Evolutionary conservation across 2,797 vertebrate species (phyloP).

Genomic region (Nyctibius grandis): DNA sequence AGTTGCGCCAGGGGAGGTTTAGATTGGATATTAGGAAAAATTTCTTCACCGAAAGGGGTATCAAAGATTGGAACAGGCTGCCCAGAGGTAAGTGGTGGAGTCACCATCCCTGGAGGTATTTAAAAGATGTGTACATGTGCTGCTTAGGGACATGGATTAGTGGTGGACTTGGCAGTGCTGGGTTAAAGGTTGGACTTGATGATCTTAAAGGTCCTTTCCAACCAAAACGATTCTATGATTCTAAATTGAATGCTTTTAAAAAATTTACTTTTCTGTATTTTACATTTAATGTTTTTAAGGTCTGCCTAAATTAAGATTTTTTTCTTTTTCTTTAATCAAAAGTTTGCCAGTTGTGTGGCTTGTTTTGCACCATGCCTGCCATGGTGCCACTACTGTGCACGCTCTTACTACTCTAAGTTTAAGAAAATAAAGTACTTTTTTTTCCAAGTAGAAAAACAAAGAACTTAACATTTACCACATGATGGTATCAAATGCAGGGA

Average conservation of each 20-base stretch:
- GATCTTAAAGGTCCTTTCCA: too few species aligned
- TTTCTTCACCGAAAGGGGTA: too few species aligned
- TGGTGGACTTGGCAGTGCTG: too few species aligned
- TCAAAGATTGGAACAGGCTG: too few species aligned
- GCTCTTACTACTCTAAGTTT: neutral
- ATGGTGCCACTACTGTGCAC: rapidly evolving
- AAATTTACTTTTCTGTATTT: neutral
- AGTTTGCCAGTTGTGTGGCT: neutral
- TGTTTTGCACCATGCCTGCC: neutral
- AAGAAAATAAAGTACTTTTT: neutral
- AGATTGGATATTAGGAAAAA: too few species aligned
- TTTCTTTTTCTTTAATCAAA: neutral
- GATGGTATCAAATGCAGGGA: neutral
- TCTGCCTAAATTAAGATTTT: neutral
- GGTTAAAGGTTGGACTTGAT: too few species aligned
- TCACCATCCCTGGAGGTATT: too few species aligned
- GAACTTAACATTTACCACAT: neutral
- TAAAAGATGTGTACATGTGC: too few species aligned
- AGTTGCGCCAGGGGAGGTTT: too few species aligned
- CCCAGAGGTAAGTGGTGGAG: too few species aligned
- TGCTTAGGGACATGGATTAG: too few species aligned
- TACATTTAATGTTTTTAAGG: neutral
- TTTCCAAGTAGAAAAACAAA: neutral
- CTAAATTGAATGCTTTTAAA: rapidly evolving
- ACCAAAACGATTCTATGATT: too few species aligned